phyloP scores from a whole-genome alignment of 2,888 invertebrate species.

The Hypselothyrea guttata region DNA sequence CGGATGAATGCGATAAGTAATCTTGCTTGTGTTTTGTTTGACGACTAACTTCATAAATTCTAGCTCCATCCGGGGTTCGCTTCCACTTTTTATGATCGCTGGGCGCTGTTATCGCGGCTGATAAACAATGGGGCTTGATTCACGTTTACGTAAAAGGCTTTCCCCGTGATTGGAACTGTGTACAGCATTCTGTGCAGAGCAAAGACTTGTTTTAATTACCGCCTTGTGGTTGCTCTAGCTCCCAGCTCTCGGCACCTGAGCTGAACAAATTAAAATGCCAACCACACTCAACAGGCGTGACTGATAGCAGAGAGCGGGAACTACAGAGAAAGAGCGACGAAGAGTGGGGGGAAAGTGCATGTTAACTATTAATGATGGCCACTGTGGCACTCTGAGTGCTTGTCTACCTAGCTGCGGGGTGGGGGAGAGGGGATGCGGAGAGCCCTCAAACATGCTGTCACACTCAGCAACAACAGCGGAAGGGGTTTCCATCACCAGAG shows the following conservation, averaged over 20 bases:
- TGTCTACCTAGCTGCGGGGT: conserved; percentile 40
- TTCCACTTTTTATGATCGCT: conserved; percentile 17
- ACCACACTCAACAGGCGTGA: conserved; percentile 49
- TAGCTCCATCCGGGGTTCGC: conserved; percentile 1
- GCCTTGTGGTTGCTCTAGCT: conserved; percentile 10
- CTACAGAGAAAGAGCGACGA: neutral
- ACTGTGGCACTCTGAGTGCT: conserved; percentile 10
- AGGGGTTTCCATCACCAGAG: neutral
- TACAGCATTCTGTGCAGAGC: conserved; percentile 33
- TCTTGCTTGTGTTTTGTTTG: too few relatives aligned
- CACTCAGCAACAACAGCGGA: conserved; percentile 12
- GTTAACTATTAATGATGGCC: conserved; percentile 40
- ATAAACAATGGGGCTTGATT: conserved; percentile 28
- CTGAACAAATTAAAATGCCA: conserved; percentile 61
- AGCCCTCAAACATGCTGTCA: conserved; percentile 39
- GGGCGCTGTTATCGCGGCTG: conserved; percentile 10
- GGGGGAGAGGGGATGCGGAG: conserved; percentile 16
- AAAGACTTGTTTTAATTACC: conserved; percentile 46
- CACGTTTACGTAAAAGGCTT: conserved; percentile 26
- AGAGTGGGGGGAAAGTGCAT: neutral
- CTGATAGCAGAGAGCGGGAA: conserved; percentile 6
- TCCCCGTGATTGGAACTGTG: conserved; percentile 1
- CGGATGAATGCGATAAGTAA: too few relatives aligned
- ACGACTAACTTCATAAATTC: neutral
- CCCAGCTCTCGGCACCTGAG: conserved; percentile 10